Conservation (phyloP, 1,140 invertebrate genomes). For the Cydia fagiglandana region DNA sequence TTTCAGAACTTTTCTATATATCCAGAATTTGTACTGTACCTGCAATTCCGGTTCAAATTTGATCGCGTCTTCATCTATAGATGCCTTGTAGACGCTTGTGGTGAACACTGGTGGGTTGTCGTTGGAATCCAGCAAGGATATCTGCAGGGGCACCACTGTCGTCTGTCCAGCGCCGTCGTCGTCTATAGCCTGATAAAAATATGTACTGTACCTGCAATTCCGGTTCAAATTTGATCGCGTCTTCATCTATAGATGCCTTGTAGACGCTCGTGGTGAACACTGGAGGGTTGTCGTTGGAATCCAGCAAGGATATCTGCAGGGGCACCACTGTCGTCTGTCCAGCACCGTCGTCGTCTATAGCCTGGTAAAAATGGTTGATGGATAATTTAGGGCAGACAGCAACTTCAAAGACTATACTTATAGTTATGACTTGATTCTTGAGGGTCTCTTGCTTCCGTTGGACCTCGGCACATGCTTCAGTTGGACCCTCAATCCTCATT, state of each 20-base stretch:
- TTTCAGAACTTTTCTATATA: no score
- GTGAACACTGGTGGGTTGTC: slow-evolving; percentile 91
- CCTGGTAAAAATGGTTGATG: slow-evolving; percentile 62
- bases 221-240: slow-evolving; percentile 90
- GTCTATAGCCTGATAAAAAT: slow-evolving; percentile 87
- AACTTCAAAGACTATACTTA: no score
- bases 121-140: slow-evolving; percentile 90
- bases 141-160: slow-evolving; percentile 87
- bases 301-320: slow-evolving; percentile 87
- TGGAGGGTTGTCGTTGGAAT: slow-evolving; percentile 94
- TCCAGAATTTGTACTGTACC: slow-evolving; percentile 40
- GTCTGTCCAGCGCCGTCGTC: slow-evolving; percentile 88
- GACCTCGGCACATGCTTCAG: no score
- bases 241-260: slow-evolving; percentile 90
- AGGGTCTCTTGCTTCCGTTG: no score
- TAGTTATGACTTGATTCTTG: no score
- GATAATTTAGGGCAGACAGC: no score
- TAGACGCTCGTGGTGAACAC: slow-evolving; percentile 86
- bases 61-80: slow-evolving; percentile 90
- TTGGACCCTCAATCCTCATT: no score
- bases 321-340: slow-evolving; percentile 88
- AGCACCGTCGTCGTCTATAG: slow-evolving; percentile 90
- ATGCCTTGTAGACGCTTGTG: slow-evolving; percentile 85
- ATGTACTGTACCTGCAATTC: slow-evolving; percentile 63
- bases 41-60: slow-evolving; percentile 87